These are phyloP conservation scores for Talpa occidentalis DNA, from an alignment of 2,113 vertebrate genomes.

Conservation along the genomic window DNA sequence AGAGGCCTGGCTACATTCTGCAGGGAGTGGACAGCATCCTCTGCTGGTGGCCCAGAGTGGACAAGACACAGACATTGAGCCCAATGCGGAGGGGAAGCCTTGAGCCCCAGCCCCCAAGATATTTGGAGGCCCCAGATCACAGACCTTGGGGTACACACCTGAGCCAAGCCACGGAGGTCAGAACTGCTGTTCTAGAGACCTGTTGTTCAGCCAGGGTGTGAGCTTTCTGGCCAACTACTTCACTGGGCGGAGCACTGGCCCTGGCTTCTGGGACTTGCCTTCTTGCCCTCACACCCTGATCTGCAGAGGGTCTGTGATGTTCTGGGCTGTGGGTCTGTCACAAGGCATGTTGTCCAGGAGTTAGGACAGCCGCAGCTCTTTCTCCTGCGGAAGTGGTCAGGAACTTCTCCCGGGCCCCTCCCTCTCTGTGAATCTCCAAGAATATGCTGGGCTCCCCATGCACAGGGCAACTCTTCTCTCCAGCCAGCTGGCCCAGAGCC, in stretches of 20 bases:
- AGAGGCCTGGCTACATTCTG: background rate
- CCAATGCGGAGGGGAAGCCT: background rate
- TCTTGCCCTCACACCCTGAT: background rate
- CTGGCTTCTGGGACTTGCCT: background rate
- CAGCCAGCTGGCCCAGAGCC: background rate
- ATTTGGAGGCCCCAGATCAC: background rate
- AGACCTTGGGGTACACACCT: background rate
- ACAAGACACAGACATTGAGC: rapidly evolving
- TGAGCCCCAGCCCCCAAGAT: background rate
- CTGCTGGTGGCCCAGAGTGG: background rate
- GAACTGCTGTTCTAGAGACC: background rate
- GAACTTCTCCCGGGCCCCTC: background rate
- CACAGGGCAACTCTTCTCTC: background rate
- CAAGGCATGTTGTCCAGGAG: background rate
- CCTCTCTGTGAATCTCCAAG: background rate
- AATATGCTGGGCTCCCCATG: background rate
- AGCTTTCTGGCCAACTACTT: background rate
- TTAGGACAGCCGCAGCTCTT: background rate
- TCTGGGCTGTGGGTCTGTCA: background rate
- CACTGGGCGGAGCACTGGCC: background rate
- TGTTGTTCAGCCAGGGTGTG: rapidly evolving
- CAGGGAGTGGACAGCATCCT: background rate
- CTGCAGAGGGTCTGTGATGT: rapidly evolving
- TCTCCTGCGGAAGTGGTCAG: background rate
- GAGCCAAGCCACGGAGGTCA: background rate